Base-by-base conservation (phyloP, 1,140 invertebrate species). In the Bicyclus anynana region DNA sequence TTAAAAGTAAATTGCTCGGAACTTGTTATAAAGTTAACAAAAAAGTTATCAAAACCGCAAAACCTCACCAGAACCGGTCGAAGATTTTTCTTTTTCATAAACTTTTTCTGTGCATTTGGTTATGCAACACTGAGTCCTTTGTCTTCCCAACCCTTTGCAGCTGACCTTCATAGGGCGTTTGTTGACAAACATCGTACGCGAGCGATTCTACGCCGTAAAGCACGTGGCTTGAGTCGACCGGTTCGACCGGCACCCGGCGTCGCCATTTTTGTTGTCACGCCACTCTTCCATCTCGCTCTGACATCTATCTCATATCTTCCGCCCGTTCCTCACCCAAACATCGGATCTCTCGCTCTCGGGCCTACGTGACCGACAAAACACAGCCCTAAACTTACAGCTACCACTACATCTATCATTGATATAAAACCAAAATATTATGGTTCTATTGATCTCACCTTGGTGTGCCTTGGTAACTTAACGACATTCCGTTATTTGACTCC, bases 211-310 rank as follows among this genome's bases (percentile, higher is more conserved):
- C 75, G 68, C 55, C 77, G 78, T 73, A 84, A 62, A 72, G 77
- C 85, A 88, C 85, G 84, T 86, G 84, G 82, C 80, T 63, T 56
- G 57, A 62, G 53, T 54, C 52, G 74, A 83, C 80, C 80, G 75
- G 82, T 78, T 74, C 74, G 70, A 77, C 78, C 81, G 81, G 82
- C 81, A 79, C 75, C 83, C 83, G 84, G 81, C 80, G 73, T 67
- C 76, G 84, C 84, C 84, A 88, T 88, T 40, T 88, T 87, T 86
- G 80, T 85, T 88, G 81, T 87, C 84, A 87, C 83, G 80, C 83
- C 80, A 87, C 67, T 60, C 50, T 49, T 51, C 67, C 40, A 17
- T 86, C 81, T 55, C 67, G 42, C 65, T 85, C 72, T 59, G 49
- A 38, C 66, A 61, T 51, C 38, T 23, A 29, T 37, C 53, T 62